phyloP scores from a whole-genome alignment of 2,113 vertebrate genomes.

The Aptenodytes forsteri region DNA sequence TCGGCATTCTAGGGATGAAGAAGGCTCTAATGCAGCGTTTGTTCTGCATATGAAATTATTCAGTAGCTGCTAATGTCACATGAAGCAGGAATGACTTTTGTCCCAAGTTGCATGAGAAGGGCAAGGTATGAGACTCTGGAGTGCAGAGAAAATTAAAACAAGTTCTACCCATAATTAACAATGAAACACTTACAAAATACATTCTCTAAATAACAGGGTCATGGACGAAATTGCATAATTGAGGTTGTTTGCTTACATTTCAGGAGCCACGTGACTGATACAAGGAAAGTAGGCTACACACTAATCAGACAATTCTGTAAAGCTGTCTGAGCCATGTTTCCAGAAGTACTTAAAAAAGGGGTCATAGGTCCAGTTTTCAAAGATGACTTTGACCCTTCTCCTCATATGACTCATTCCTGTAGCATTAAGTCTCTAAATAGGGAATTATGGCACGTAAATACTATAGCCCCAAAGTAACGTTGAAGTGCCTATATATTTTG shows the following conservation, averaged over 20 bases:
- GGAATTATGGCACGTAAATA: not conserved
- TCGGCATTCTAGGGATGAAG: not conserved
- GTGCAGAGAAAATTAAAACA: not conserved
- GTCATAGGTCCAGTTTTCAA: not conserved
- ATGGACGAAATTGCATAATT: not conserved
- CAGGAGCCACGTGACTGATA: not conserved
- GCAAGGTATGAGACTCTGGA: not conserved
- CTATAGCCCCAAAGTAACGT: not conserved
- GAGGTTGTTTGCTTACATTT: not conserved
- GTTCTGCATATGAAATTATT: not conserved
- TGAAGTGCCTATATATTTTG: not conserved
- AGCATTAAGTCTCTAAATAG: not conserved
- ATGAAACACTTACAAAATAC: not conserved
- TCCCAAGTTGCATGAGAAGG: not conserved
- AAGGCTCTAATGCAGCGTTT: not conserved
- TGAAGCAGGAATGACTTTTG: not conserved
- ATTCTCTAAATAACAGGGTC: not conserved
- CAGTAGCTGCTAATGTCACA: not conserved
- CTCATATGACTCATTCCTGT: not conserved
- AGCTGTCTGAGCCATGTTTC: not conserved
- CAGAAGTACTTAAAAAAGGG: not conserved
- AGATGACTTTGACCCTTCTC: not conserved
- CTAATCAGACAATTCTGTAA: not conserved
- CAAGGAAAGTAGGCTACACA: not conserved
- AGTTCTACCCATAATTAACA: not conserved